These are phyloP conservation scores for Pteronotus mesoamericanus DNA, from an alignment of 2,797 vertebrate species.

Conservation along the genomic window DNA sequence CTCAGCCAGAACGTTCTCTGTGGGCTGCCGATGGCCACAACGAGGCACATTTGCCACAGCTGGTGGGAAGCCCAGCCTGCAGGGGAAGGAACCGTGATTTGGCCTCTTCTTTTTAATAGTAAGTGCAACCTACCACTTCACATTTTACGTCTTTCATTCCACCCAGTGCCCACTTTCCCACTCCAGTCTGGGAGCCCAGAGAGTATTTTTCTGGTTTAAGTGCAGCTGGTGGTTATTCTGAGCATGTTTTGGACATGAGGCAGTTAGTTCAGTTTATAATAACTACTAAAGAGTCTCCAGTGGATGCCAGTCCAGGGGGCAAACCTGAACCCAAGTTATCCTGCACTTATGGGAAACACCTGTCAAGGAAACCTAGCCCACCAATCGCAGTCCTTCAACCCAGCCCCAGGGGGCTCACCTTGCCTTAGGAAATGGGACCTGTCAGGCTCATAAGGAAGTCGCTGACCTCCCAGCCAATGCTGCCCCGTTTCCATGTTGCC, in stretches of 20 bases:
- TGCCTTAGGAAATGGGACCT: too few species aligned
- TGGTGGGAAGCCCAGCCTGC: background rate
- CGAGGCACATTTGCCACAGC: background rate
- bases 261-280: background rate
- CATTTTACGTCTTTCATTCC: background rate
- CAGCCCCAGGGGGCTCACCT: background rate
- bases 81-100: background rate
- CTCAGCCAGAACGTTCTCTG: background rate
- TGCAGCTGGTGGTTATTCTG: background rate
- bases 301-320: background rate
- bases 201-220: background rate
- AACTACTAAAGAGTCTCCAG: background rate
- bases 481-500: background rate
- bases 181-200: background rate
- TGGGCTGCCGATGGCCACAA: background rate
- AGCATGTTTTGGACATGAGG: background rate
- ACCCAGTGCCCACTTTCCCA: background rate
- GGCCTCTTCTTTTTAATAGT: background rate
- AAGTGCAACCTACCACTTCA: background rate
- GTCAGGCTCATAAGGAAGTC: background rate
- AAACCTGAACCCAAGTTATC: background rate
- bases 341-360: accelerated
- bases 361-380: background rate
- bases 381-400: accelerated
- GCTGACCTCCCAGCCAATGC: background rate